A percentile compares a stretch with the other conserved stretches of the same genome.
phyloP scores from a whole-genome alignment of 1,140 invertebrate genomes.

The Bathynomus jamesi region DNA sequence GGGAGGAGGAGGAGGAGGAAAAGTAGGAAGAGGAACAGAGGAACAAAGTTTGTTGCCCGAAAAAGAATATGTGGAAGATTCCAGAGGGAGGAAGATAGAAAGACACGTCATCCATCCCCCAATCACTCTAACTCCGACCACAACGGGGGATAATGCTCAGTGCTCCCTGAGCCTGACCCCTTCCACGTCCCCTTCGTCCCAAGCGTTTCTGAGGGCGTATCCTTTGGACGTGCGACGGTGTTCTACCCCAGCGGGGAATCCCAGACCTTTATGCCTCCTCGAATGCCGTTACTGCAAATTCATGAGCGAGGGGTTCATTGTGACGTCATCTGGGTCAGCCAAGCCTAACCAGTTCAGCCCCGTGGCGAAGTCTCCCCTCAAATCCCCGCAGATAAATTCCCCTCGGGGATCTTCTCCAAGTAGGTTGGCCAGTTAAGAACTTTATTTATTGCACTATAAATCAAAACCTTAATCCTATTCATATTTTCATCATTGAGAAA shows the following conservation, averaged over 20 bases:
- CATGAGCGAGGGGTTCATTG: background rate
- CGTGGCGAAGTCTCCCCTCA: background rate
- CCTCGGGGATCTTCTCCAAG: background rate
- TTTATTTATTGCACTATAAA: no score
- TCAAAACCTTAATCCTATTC: no score
- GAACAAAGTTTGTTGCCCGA: no score
- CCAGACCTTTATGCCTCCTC: background rate
- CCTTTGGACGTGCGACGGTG: background rate
- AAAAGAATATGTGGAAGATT: no score
- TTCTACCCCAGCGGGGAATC: background rate
- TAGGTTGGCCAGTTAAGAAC: no score
- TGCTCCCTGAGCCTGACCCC: background rate
- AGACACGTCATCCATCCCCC: background rate
- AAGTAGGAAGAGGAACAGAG: no score
- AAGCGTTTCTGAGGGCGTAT: background rate
- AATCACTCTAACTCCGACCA: background rate
- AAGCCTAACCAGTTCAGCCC: background rate
- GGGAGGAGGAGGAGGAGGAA: no score
- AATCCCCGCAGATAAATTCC: background rate
- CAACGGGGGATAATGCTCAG: background rate
- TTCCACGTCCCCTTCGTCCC: background rate
- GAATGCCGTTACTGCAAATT: background rate
- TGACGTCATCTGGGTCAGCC: background rate
- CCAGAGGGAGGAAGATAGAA: no score
- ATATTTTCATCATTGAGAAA: no score